Evolutionary conservation across 2,888 invertebrate species (phyloP), one percentile per base, ranked within the genome.

Genomic region (Hipparchia semele): DNA sequence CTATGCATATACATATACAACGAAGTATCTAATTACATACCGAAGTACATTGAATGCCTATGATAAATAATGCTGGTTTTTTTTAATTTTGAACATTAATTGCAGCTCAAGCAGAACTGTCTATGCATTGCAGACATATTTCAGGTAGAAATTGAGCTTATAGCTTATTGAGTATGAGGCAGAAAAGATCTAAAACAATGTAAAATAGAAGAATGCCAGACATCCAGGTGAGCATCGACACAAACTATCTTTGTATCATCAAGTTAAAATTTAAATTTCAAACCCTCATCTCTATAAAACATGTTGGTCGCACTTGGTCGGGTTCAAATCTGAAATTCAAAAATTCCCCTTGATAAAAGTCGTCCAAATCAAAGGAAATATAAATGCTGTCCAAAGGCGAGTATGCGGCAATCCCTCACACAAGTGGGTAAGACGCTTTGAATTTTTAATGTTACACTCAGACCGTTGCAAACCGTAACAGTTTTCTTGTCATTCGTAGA

Each of bases 381-480:
- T 94, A 92, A 93, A 92, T 91, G 92, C 84, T 93, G 94, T 93
- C 94, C 94, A 91, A 89, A 89, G 89, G 87, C 90, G 91, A 91
- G 90, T 91, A 90, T 88, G 90, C 89, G 88, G 92, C 90, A 90
- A 92, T 94, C 93, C 94, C 93, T 94, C 94, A 94, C 94, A 94
- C 92, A 94, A 94, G 93, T 92, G 93, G 93, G 93, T 93, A 93
- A 92, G 92, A 90, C 86, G 91, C 87, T 83, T 80, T 94, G 92
- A 93, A 94, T 94, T 90, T 94, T 94, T 94, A 94, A 94, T 94
- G 91, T 88, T 91, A 94, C 94, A 94, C 94, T 94, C 94, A 93
- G 94, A 89, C 93, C 92, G 92, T 86, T 92, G 92, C 93, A 92
- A 91, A 91, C 93, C 94, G 94, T 93, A 94, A 94, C 94, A 94